Base-by-base conservation (phyloP, 2,113 vertebrate species). In the Blennius ocellaris region DNA sequence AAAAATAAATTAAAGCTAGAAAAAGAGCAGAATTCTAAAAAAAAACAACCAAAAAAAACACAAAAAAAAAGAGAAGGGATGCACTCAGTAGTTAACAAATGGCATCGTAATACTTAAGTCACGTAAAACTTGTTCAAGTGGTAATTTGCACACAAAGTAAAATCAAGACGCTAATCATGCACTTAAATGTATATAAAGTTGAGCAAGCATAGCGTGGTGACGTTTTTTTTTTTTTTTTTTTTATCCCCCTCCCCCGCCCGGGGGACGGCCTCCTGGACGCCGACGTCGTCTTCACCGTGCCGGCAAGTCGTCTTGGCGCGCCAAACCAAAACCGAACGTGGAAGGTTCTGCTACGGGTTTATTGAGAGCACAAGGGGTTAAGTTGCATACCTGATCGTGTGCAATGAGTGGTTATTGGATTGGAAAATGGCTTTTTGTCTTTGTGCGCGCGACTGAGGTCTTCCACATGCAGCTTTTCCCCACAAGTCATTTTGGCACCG, bases 81-180 rank as follows among this genome's bases (percentile, higher is more conserved):
- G 92, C 84, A 90, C 74, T 95, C 94, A 94, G 91, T 94, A 96
- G 92, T 95, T 30, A 95, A 97, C 95, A 96, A 97, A 96, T 95
- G 94, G 94, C 94, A 94, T 91, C 78, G 86, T 94, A 95, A 92
- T 91, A 92, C 87, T 90, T 89, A 95, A 94, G 87, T 60, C 15
- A 94, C 94, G 94, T 85, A 94, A 97, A 97, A 95, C 86, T 94
- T 95, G 92, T 96, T 95, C 95, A 97, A 96, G 95, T 95, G 94
- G 94, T 94, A 93, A 84, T 90, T 69, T 83, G 83, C 82, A 86
- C 66, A 64, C 56, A 81, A 83, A 80, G 76, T 2, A 30, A 90
- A 92, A 92, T 91, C 92, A 93, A 92, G 90, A 94, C 89, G 87
- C 89, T 91, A 92, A 93, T 96, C 97, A 98, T 97, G 96, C 96